These are phyloP conservation scores for Nesometra sesokonis DNA, from an alignment of 35 echinoderm and acorn worm species.

Conservation along the genomic window DNA sequence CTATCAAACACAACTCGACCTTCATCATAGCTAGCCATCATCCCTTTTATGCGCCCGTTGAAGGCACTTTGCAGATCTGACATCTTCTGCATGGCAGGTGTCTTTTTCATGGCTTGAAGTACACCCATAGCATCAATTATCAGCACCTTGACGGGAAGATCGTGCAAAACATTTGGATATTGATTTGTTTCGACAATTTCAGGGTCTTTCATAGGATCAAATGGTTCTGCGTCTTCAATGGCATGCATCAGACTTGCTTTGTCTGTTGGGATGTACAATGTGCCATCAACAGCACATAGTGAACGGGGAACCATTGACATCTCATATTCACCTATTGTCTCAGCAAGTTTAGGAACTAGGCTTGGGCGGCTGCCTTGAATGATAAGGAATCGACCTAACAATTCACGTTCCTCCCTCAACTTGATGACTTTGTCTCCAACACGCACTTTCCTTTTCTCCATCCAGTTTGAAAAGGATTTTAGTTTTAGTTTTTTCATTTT, in stretches of 20 bases:
- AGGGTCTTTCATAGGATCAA: not conserved
- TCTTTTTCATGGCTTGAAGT: constrained; percentile 21
- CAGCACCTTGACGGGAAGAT: not conserved
- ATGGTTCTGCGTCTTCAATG: not conserved
- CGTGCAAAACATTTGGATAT: constrained; percentile 1
- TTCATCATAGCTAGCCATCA: constrained; percentile 24
- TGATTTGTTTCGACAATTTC: not conserved
- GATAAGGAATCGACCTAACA: constrained; percentile 9
- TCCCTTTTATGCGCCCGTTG: constrained; percentile 8
- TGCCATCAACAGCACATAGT: constrained; percentile 26
- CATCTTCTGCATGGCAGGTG: constrained; percentile 22
- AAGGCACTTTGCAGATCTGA: constrained; percentile 20
- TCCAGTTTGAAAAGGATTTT: constrained; percentile 24
- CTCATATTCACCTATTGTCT: constrained; percentile 22
- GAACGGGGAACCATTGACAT: constrained; percentile 32
- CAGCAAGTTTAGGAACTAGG: constrained; percentile 21
- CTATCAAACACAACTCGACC: constrained; percentile 28
- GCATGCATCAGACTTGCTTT: constrained; percentile 24
- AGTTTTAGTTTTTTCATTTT: constrained; percentile 18
- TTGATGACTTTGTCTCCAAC: constrained; percentile 35
- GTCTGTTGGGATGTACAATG: constrained; percentile 29
- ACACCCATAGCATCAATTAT: constrained; percentile 15
- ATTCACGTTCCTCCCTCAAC: constrained; percentile 18
- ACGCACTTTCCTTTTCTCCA: constrained; percentile 24
- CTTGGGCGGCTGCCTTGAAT: constrained; percentile 1